Percentiles rank a stretch among this genome's conserved stretches.
Evolutionary conservation across 2,888 invertebrate species (phyloP).

Genomic region (Pandemis cinnamomeana): DNA sequence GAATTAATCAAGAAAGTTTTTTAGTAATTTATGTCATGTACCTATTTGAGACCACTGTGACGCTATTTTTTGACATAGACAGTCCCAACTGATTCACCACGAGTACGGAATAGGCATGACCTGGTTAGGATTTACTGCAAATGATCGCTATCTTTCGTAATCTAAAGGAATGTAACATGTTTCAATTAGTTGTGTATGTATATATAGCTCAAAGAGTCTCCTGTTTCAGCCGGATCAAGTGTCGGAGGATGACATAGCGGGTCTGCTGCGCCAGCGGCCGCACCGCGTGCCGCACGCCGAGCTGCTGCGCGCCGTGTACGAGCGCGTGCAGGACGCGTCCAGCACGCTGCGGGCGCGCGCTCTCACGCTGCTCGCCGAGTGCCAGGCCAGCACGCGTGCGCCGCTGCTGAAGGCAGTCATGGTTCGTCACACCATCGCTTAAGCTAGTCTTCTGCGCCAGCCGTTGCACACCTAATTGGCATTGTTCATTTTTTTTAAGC

Average conservation of each 20-base stretch:
- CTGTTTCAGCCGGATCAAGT: conserved; percentile 22
- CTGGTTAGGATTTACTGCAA: neutral
- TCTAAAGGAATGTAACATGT: too few species aligned
- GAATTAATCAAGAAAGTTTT: too few species aligned
- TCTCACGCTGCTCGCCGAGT: conserved; percentile 82
- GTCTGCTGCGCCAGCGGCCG: conserved; percentile 55
- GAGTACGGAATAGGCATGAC: neutral
- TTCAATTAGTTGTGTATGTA: too few species aligned
- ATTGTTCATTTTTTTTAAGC: too few species aligned
- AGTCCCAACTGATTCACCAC: too few species aligned
- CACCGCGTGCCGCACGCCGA: conserved; percentile 64
- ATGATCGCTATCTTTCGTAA: too few species aligned
- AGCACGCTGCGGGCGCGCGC: conserved; percentile 86
- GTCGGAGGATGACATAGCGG: conserved; percentile 58
- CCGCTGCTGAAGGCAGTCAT: conserved; percentile 60
- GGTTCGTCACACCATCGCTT: conserved; percentile 46
- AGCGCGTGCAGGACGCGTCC: conserved; percentile 83
- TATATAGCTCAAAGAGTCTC: too few species aligned
- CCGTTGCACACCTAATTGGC: too few species aligned
- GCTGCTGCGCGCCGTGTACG: conserved; percentile 79
- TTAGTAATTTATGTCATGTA: too few species aligned
- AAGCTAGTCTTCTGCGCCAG: too few species aligned
- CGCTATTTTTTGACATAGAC: too few species aligned
- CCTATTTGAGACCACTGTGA: too few species aligned
- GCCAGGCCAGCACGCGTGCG: conserved; percentile 63